phyloP scores from a whole-genome alignment of 2,113 vertebrate species.

The Chiloscyllium plagiosum region DNA sequence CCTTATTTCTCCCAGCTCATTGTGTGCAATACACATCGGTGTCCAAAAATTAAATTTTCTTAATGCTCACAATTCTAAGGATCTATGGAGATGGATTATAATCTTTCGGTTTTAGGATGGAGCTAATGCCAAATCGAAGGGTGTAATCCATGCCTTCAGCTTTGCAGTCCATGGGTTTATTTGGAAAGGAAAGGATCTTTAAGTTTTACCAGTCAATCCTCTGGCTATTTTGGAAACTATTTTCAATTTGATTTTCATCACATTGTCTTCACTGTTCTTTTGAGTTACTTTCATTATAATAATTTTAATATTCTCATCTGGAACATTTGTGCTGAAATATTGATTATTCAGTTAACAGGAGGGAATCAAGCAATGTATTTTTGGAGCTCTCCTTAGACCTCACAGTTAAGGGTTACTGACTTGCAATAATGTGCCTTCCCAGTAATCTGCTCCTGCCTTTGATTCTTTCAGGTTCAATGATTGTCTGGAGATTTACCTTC shows the following conservation, averaged over 20 bases:
- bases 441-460: background rate
- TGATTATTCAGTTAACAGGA: too few relatives aligned
- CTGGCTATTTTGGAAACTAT: conserved; percentile 49
- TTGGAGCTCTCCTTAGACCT: too few relatives aligned
- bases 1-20: conserved; percentile 56
- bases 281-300: conserved; percentile 54
- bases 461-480: conserved; percentile 53
- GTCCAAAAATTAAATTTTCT: conserved; percentile 61
- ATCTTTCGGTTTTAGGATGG: conserved; percentile 63
- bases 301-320: conserved; percentile 52
- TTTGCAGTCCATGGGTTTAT: conserved; percentile 55
- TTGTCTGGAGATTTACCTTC: conserved; percentile 53
- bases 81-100: conserved; percentile 62
- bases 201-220: conserved; percentile 46
- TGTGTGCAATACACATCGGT: conserved; percentile 59
- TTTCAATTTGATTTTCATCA: conserved; percentile 56
- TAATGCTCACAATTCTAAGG: conserved; percentile 60
- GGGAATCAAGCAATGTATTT: too few relatives aligned
- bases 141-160: conserved; percentile 61
- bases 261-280: conserved; percentile 56
- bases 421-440: too few relatives aligned
- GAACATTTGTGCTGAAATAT: conserved; percentile 46
- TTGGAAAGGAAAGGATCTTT: conserved; percentile 59
- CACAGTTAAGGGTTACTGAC: too few relatives aligned
- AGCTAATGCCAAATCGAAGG: conserved; percentile 52